Base-by-base conservation (phyloP, 2,888 invertebrate genomes). In the Penaeus monodon region DNA sequence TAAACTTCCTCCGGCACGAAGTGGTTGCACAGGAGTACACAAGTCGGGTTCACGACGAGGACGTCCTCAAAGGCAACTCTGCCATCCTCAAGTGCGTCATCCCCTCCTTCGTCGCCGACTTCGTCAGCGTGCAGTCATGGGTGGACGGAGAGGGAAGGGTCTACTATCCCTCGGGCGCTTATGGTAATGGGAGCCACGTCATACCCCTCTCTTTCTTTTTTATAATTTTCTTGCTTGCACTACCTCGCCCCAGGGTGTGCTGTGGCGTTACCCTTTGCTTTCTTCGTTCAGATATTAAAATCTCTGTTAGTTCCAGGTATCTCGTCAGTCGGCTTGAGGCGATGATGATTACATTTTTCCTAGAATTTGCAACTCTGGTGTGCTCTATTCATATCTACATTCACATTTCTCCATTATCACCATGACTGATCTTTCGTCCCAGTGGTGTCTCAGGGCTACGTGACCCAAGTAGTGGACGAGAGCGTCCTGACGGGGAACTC, bases 41-140 rank as follows among this genome's bases (percentile, higher is more conserved):
- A 93, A 96, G 96, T 91, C 97, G 97, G 94, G 96, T 97, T 92
- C 97, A 97, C 94, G 97, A 97, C 93, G 97, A 97, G 93, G 97
- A 97, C 94, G 97, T 97, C 91, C 97, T 97, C 92, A 95, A 96
- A 92, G 97, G 97, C 91, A 97, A 97, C 93, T 95, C 97, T 90
- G 97, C 97, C 88, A 96, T 98, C 91, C 95, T 97, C 93, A 97
- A 96, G 93, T 98, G 98, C 94, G 96, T 96, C 94, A 97, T 98
- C 91, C 98, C 98, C 90, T 96, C 96, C 92, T 98, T 97, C 94
- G 97, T 97, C 91, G 96, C 96, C 91, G 97, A 98, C 94, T 97
- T 97, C 93, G 96, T 98, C 91, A 94, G 95, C 92, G 95, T 98
- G 91, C 96, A 96, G 93, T 94, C 96, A 90, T 97, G 97, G 97